Percentiles rank a stretch among this genome's conserved stretches.
These are phyloP conservation scores for Ischnus inquisitorius DNA, from an alignment of 2,888 invertebrate genomes.

Conservation along the genomic window DNA sequence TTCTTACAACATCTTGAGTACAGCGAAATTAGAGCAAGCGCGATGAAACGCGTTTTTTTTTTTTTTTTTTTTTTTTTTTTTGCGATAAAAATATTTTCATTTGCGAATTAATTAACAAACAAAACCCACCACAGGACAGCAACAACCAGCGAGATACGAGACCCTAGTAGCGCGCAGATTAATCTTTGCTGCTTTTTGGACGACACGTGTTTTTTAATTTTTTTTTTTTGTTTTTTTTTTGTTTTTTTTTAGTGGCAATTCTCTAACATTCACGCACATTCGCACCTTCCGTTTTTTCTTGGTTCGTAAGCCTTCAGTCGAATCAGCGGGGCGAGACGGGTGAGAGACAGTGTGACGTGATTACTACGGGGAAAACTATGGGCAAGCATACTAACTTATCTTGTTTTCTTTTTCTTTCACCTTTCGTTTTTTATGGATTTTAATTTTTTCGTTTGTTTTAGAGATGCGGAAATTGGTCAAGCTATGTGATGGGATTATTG, in stretches of 20 bases:
- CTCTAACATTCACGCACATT: conserved; percentile 51
- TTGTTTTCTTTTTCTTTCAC: not conserved
- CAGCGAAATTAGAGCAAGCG: conserved; percentile 39
- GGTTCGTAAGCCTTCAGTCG: conserved; percentile 27
- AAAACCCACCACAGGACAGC: conserved; percentile 86
- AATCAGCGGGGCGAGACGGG: conserved; percentile 57
- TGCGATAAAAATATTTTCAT: conserved; percentile 13
- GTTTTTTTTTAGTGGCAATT: conserved; percentile 45
- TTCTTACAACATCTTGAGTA: conserved; percentile 10
- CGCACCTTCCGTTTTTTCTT: conserved; percentile 50
- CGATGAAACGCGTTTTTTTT: conserved; percentile 49
- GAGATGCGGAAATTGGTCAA: not conserved
- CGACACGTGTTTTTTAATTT: conserved; percentile 68
- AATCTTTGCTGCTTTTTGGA: conserved; percentile 80
- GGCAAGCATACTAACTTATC: conserved; percentile 44
- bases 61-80: conserved; percentile 49
- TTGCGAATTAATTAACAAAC: conserved; percentile 62
- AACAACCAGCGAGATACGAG: conserved; percentile 84
- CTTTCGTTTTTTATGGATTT: conserved; percentile 15
- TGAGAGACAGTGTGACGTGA: conserved; percentile 58
- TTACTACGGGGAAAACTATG: conserved; percentile 55
- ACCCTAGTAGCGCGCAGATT: conserved; percentile 80
- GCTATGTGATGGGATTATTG: not conserved
- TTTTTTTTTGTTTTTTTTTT: conserved; percentile 30
- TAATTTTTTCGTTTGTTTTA: not conserved